Percentiles rank a stretch among this genome's conserved stretches.
Evolutionary conservation across 1,140 invertebrate genomes (phyloP).

Genomic region (Muscidifurax raptorellus): DNA sequence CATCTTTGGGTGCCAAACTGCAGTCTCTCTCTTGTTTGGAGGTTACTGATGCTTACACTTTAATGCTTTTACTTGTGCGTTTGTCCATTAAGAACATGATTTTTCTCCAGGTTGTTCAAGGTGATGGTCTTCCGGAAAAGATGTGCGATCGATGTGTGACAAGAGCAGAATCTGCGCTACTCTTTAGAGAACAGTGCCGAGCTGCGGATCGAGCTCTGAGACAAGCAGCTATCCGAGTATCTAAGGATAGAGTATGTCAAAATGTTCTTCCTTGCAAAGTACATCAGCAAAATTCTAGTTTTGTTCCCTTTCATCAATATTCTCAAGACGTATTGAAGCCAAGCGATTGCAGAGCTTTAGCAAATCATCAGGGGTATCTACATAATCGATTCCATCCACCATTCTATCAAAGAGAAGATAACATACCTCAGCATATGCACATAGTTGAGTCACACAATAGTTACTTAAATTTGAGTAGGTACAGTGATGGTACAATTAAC

Average conservation of each 20-base stretch:
- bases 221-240: conserved; percentile 69
- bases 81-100: background rate
- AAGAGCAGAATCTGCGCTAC: conserved; percentile 72
- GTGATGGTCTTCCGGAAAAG: conserved; percentile 72
- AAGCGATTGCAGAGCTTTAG: conserved; percentile 65
- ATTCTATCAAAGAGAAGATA: conserved; percentile 63
- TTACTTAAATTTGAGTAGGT: conserved; percentile 61
- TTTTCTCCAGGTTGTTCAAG: conserved; percentile 68
- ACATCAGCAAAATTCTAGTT: conserved; percentile 67
- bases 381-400: conserved; percentile 66
- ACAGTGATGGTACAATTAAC: conserved; percentile 52
- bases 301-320: conserved; percentile 62
- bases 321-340: conserved; percentile 65
- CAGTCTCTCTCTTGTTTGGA: conserved; percentile 71
- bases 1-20: conserved; percentile 72
- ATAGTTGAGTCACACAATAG: conserved; percentile 68
- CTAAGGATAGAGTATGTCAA: conserved; percentile 51
- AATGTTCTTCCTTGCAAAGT: conserved; percentile 65
- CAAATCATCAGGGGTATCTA: conserved; percentile 67
- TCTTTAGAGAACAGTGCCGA: conserved; percentile 73
- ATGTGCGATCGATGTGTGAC: conserved; percentile 73
- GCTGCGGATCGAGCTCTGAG: conserved; percentile 71
- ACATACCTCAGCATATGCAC: conserved; percentile 66
- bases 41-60: conserved; percentile 57
- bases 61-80: background rate